Base-by-base conservation (phyloP, 2,797 vertebrate species). In the Periophthalmus magnuspinnatus region DNA sequence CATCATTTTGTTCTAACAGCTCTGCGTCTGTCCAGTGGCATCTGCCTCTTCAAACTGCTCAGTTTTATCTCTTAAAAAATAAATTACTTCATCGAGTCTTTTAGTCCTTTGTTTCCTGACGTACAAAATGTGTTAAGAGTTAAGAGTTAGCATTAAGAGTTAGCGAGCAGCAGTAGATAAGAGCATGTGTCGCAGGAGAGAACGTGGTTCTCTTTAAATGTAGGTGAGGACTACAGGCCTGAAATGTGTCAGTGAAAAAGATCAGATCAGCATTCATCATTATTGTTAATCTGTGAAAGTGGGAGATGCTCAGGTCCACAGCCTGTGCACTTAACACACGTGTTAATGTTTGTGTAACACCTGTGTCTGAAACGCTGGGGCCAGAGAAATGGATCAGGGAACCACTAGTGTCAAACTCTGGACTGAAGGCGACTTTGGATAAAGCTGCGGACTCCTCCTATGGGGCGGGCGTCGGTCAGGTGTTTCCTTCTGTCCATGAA, bases 401-500 rank as follows among this genome's bases (percentile, higher is more conserved):
- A 61, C 70, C 0, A 7, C 63, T 56, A 9, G 19, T 82, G 86
- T 96, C 92, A 97, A 80, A 94, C 94, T 90, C 91, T 87, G 83
- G 96, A 93, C 91, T 95, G 93, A 74, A 98, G 95, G 88, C 96
- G 96, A 93, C 95, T 96, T 78, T 96, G 97, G 87, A 98, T 90
- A 89, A 98, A 98, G 92, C 93, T 94, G 90, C 94, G 91, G 78
- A 98, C 91, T 85, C 95, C 97, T 87, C 95, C 94, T 76, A 99
- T 94, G 80, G 97, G 96, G 86, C 96, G 95, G 82, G 96, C 95
- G 84, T 99, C 97, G 62, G 98, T 98, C 92, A 98, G 97, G 92
- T 98, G 96, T 93, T 97, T 99, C 92, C 97, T 95, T 88, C 97
- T 91, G 93, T 98, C 97, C 72, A 98, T 96, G 92, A 99, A 99